phyloP scores from a whole-genome alignment of 2,888 invertebrate genomes.

The Tenthredo scrophulariae region DNA sequence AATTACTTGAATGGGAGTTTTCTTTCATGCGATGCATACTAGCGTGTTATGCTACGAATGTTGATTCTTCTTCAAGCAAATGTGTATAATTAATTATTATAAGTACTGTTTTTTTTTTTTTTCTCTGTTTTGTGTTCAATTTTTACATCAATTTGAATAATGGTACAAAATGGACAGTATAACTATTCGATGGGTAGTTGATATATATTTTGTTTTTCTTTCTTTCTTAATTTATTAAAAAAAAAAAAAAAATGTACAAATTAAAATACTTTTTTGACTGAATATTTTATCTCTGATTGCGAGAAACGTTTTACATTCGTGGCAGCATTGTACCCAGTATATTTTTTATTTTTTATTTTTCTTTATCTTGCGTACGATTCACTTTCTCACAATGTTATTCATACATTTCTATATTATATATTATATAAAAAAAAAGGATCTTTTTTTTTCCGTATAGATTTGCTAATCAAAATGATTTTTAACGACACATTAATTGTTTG shows the following conservation, averaged over 20 bases:
- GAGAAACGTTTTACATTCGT: slow-evolving; percentile 41
- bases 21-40: slow-evolving; percentile 1
- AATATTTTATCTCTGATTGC: slow-evolving; percentile 50
- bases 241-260: slow-evolving; percentile 40
- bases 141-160: slow-evolving; percentile 37
- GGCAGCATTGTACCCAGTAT: slow-evolving; percentile 43
- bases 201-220: not conserved
- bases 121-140: slow-evolving; percentile 31
- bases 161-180: slow-evolving; percentile 48
- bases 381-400: slow-evolving; percentile 1
- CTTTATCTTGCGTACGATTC: slow-evolving; percentile 4
- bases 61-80: not conserved
- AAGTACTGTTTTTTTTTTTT: slow-evolving; percentile 4
- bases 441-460: not conserved
- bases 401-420: not conserved
- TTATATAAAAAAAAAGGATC: not conserved
- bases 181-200: slow-evolving; percentile 20
- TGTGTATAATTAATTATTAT: not conserved
- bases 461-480: slow-evolving; percentile 34
- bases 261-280: slow-evolving; percentile 50
- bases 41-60: not conserved
- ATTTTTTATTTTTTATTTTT: not conserved
- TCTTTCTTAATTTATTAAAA: slow-evolving; percentile 31
- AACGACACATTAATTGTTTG: slow-evolving; percentile 10
- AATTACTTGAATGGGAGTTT: slow-evolving; percentile 22